A percentile compares a stretch with the other conserved stretches of the same genome.
Conservation (phyloP, 2,797 vertebrate genomes). For the Platalea minor region DNA sequence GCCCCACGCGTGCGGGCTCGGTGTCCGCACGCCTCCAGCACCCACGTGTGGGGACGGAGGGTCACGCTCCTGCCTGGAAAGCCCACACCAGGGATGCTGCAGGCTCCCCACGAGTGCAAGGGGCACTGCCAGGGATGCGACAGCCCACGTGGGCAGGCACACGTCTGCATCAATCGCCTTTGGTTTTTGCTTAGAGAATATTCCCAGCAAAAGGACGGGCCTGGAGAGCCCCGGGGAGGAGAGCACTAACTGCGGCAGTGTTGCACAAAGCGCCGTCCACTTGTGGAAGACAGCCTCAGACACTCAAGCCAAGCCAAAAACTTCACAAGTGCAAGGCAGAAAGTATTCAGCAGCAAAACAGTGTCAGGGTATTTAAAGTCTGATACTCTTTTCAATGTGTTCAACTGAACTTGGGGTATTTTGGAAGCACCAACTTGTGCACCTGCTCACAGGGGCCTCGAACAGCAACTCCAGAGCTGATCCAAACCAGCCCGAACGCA, state of each 20-base stretch:
- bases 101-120: accelerated
- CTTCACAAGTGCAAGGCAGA: not conserved
- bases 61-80: not conserved
- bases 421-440: too few relatives aligned
- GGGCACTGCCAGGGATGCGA: not conserved
- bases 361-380: not conserved
- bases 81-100: not conserved
- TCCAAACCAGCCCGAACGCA: accelerated
- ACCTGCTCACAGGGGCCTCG: accelerated
- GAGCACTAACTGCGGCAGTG: not conserved
- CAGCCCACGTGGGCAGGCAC: not conserved
- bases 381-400: not conserved
- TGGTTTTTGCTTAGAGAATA: not conserved
- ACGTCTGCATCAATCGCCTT: not conserved
- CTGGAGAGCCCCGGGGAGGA: not conserved
- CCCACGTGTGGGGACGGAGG: accelerated
- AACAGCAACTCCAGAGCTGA: not conserved
- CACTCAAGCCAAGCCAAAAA: not conserved
- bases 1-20: accelerated
- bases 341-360: not conserved
- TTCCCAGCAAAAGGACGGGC: not conserved
- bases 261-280: not conserved
- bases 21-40: not conserved
- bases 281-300: not conserved
- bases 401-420: not conserved